Conservation (phyloP, 37 sponge, comb jelly and placozoan species). For the Corticium candelabrum region DNA sequence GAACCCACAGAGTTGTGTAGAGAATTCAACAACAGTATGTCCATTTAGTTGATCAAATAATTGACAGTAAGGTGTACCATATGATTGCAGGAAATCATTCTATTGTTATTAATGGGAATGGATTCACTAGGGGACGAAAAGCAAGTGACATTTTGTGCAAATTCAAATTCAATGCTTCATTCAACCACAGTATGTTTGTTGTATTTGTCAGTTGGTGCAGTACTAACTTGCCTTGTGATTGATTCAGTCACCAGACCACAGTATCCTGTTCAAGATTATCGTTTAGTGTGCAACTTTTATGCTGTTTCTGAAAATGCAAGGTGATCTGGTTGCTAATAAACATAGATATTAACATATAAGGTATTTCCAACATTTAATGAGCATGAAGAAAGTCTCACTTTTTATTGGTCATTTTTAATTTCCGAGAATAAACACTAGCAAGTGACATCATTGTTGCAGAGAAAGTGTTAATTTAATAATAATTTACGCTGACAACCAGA, state of each 20-base stretch:
- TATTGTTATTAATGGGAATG: neutral
- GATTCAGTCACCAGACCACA: neutral
- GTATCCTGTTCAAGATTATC: neutral
- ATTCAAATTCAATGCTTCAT: neutral
- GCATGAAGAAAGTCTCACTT: too few species aligned
- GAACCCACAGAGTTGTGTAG: neutral
- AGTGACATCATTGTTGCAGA: too few species aligned
- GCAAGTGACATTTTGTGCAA: neutral
- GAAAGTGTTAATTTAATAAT: too few species aligned
- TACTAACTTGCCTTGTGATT: neutral
- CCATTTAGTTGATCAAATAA: too few species aligned
- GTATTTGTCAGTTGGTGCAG: neutral
- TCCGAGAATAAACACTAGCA: too few species aligned
- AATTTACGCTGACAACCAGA: too few species aligned
- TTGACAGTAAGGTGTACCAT: too few species aligned
- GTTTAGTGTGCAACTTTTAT: neutral
- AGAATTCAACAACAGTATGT: neutral
- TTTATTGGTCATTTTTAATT: too few species aligned
- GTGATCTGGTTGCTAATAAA: too few species aligned
- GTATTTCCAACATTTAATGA: too few species aligned
- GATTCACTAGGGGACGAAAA: neutral
- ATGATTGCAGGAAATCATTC: neutral
- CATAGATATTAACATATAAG: too few species aligned
- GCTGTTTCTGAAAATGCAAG: too few species aligned
- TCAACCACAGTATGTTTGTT: neutral